A percentile compares a stretch with the other conserved stretches of the same genome.
phyloP scores from a whole-genome alignment of 2,888 invertebrate species.

The Xestia xanthographa region DNA sequence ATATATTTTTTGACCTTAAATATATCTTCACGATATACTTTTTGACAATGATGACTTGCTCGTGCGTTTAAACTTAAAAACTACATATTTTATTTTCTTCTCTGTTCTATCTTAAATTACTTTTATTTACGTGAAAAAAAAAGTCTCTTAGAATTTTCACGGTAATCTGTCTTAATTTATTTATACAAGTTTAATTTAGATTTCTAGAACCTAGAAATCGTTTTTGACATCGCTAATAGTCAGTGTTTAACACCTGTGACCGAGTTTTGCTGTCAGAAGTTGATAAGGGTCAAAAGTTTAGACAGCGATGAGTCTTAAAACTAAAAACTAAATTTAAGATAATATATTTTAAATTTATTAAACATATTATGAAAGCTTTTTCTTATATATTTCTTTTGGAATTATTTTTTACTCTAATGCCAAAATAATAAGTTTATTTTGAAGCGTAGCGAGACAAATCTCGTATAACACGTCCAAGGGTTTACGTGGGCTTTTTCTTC shows the following conservation, averaged over 20 bases:
- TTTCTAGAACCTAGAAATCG: not conserved
- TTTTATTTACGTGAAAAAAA: too few relatives aligned
- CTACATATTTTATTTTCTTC: too few relatives aligned
- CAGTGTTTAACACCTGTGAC: conserved; percentile 29
- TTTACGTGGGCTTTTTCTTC: conserved; percentile 12
- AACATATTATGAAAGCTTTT: not conserved
- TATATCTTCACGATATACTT: too few relatives aligned
- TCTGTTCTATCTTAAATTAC: too few relatives aligned
- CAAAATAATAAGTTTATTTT: conserved; percentile 37
- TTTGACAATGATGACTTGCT: too few relatives aligned
- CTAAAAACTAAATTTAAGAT: not conserved
- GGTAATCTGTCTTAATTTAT: conserved; percentile 14
- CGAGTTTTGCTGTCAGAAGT: conserved; percentile 23
- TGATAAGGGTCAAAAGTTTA: conserved; percentile 30
- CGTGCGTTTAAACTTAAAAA: not conserved
- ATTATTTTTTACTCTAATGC: conserved; percentile 30
- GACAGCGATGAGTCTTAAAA: not conserved
- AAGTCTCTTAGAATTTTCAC: not conserved
- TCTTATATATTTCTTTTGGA: not conserved
- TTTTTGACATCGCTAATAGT: conserved; percentile 39
- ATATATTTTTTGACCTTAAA: too few relatives aligned
- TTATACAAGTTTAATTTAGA: conserved; percentile 23
- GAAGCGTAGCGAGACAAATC: conserved; percentile 16
- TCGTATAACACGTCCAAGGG: not conserved
- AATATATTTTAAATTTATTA: too few relatives aligned